Conservation (phyloP, 1,140 invertebrate species). For the Whitmania pigra region DNA sequence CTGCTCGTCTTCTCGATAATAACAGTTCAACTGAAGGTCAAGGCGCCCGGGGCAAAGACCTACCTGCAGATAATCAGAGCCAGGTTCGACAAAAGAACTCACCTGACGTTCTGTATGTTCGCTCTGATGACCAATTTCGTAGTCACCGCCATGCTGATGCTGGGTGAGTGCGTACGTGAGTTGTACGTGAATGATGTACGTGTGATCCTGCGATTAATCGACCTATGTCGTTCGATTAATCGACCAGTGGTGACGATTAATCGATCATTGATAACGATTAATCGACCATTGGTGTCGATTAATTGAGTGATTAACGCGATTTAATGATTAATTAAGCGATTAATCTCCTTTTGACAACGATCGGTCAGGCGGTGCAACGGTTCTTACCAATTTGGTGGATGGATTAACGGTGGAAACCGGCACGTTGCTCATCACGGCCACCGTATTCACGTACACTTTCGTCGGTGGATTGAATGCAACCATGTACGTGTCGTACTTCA, state of each 20-base stretch:
- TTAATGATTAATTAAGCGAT: not conserved
- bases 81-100: constrained; percentile 38
- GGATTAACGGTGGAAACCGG: constrained; percentile 37
- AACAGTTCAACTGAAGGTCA: constrained; percentile 39
- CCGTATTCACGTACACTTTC: constrained; percentile 39
- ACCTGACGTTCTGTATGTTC: constrained; percentile 39
- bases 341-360: not conserved
- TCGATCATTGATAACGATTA: too few species aligned
- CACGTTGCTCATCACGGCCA: constrained; percentile 34
- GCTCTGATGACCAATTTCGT: constrained; percentile 41
- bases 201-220: too few species aligned
- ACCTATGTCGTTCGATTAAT: too few species aligned
- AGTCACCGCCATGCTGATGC: constrained; percentile 41
- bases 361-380: constrained; percentile 33
- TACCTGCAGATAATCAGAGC: constrained; percentile 41
- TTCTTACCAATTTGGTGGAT: constrained; percentile 35
- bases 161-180: constrained; percentile 30
- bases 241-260: too few species aligned
- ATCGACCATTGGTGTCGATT: not conserved
- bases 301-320: not conserved
- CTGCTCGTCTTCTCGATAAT: constrained; percentile 42
- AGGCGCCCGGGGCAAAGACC: constrained; percentile 43
- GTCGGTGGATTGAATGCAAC: constrained; percentile 42
- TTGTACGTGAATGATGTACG: not conserved
- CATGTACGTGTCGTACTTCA: constrained; percentile 43